Percentiles rank a stretch among this genome's conserved stretches.
phyloP scores from a whole-genome alignment of 2,113 vertebrate species.

The Pollachius pollachius region DNA sequence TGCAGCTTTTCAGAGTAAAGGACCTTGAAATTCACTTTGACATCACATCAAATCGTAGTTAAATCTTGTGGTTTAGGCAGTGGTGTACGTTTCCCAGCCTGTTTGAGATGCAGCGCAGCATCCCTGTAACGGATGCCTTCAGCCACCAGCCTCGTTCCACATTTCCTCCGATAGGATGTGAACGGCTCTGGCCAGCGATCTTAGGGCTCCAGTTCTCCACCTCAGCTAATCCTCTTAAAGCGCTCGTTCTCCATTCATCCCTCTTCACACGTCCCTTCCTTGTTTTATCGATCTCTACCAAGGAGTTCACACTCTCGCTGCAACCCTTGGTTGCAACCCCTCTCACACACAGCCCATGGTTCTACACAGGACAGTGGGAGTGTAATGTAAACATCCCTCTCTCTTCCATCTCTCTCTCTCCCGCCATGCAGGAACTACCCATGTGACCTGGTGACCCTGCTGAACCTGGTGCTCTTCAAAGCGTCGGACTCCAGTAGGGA shows the following conservation, averaged over 20 bases:
- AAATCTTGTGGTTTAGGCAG: not conserved
- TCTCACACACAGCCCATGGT: no score
- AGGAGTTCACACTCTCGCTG: not conserved
- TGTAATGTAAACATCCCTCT: no score
- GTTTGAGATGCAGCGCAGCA: not conserved
- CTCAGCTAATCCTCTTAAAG: constrained; percentile 26
- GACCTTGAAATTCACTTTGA: not conserved
- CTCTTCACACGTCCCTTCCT: not conserved
- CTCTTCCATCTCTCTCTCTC: not conserved
- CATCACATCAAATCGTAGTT: not conserved
- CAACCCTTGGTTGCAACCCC: no score
- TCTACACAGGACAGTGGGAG: no score
- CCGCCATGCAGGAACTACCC: constrained; percentile 85
- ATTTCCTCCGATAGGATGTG: not conserved
- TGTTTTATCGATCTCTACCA: not conserved
- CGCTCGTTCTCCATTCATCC: not conserved
- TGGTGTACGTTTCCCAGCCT: not conserved
- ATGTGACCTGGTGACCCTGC: constrained; percentile 88
- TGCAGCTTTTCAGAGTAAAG: not conserved
- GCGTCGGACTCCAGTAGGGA: constrained; percentile 93
- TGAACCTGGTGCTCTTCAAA: constrained; percentile 96
- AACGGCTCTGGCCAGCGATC: constrained; percentile 19
- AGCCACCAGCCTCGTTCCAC: constrained; percentile 1
- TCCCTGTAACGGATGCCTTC: not conserved
- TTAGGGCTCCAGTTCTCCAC: not conserved